Evolutionary conservation across 1,140 invertebrate genomes (phyloP).

Genomic region (Drosophila insularis): DNA sequence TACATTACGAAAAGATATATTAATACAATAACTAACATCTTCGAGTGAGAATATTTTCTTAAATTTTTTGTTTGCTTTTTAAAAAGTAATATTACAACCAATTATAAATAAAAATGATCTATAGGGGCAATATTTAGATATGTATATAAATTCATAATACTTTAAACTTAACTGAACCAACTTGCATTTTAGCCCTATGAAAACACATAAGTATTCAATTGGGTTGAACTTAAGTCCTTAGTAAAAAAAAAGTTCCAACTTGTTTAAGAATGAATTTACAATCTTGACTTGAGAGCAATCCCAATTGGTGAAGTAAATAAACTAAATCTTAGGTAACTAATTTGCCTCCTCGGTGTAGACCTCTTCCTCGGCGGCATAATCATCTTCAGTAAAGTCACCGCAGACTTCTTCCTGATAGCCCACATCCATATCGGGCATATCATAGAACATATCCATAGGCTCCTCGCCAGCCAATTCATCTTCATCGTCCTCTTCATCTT

Average conservation of each 20-base stretch:
- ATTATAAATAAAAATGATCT: background rate
- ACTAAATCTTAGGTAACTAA: slow-evolving; percentile 21
- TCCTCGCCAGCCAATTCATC: slow-evolving; percentile 29
- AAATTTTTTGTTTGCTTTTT: background rate
- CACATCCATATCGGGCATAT: slow-evolving; percentile 65
- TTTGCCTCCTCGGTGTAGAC: slow-evolving; percentile 58
- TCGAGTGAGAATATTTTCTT: too few relatives aligned
- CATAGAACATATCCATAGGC: slow-evolving; percentile 57
- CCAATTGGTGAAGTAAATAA: background rate
- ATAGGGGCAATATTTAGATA: background rate
- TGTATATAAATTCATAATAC: background rate
- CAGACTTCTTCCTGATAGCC: slow-evolving; percentile 73
- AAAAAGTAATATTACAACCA: too few relatives aligned
- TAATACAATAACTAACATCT: too few relatives aligned
- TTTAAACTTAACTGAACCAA: background rate
- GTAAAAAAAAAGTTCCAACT: background rate
- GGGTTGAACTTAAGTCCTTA: background rate
- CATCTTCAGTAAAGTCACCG: slow-evolving; percentile 51
- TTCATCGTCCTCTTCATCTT: slow-evolving; percentile 53
- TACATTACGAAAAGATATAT: too few relatives aligned
- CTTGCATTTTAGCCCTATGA: background rate
- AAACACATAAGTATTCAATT: background rate
- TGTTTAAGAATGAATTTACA: background rate
- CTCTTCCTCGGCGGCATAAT: slow-evolving; percentile 69
- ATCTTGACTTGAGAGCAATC: background rate